These are phyloP conservation scores for Phrynocephalus vlangalii DNA, from an alignment of 2,797 vertebrate genomes.

Conservation along the genomic window DNA sequence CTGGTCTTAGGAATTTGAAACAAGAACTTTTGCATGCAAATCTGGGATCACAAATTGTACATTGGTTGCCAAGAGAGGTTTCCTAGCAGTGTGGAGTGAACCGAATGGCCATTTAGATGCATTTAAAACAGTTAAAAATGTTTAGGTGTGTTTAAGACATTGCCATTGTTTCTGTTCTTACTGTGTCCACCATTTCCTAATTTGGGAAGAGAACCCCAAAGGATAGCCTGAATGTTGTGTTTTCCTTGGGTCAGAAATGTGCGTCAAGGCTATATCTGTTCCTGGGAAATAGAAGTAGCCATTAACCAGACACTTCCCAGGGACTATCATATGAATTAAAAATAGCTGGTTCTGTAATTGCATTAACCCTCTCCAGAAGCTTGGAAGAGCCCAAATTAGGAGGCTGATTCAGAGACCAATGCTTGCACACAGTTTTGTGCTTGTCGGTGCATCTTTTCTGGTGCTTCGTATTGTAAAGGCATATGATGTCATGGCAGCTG, in stretches of 20 bases:
- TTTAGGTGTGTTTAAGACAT: not conserved
- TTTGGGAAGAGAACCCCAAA: not conserved
- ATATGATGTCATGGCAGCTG: not conserved
- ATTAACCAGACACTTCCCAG: constrained; percentile 3
- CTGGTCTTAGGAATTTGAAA: not conserved
- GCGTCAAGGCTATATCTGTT: not conserved
- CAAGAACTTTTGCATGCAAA: not conserved
- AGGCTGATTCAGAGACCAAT: not conserved
- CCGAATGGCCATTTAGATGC: not conserved
- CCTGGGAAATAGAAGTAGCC: constrained; percentile 6
- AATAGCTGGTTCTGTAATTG: not conserved
- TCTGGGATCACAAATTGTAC: not conserved
- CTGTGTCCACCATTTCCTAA: not conserved
- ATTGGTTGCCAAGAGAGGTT: not conserved
- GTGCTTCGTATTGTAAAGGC: not conserved
- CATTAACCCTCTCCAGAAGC: not conserved
- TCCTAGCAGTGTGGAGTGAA: not conserved
- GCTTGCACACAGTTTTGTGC: not conserved
- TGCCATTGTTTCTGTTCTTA: not conserved
- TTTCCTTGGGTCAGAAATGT: constrained; percentile 13
- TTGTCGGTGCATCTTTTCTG: not conserved
- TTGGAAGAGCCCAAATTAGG: not conserved
- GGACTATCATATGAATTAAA: constrained; percentile 11
- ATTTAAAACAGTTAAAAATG: no score
- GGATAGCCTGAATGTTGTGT: not conserved